Percentiles rank a stretch among this genome's conserved stretches.
These are phyloP conservation scores for Glaucopsyche alexis DNA, from an alignment of 2,888 invertebrate species.

Conservation along the genomic window DNA sequence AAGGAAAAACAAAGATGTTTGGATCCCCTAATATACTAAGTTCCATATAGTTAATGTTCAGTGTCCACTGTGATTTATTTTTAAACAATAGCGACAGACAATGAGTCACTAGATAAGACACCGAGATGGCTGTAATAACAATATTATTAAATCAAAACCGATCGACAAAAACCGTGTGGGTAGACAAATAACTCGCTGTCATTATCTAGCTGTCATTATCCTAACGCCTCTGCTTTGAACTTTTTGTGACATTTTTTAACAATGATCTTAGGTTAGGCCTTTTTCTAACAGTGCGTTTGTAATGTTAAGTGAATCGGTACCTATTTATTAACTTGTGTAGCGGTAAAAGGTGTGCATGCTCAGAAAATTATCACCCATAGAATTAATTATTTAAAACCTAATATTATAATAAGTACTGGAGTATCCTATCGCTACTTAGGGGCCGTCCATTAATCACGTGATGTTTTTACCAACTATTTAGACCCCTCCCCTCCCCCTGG, in stretches of 20 bases:
- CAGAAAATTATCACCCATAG: no score
- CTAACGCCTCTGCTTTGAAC: conserved; percentile 57
- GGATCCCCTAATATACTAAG: no score
- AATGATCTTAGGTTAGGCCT: background rate
- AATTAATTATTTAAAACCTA: no score
- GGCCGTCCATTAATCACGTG: no score
- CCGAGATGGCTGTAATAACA: conserved; percentile 3
- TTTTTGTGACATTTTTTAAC: conserved; percentile 50
- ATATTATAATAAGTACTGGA: no score
- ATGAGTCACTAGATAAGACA: conserved; percentile 2
- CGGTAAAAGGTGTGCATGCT: no score
- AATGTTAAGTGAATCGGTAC: background rate
- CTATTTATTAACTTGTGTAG: background rate
- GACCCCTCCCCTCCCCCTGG: no score
- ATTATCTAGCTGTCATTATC: conserved; percentile 55
- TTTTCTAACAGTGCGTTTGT: background rate
- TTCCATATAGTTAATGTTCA: no score
- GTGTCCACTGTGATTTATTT: no score
- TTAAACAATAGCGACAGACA: background rate
- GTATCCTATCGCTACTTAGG: no score
- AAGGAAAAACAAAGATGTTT: no score
- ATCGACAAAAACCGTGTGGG: conserved; percentile 50
- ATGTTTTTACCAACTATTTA: no score
- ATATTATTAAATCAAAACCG: conserved; percentile 33
- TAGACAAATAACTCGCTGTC: conserved; percentile 53